Percentiles rank a stretch among this genome's conserved stretches.
phyloP scores from a whole-genome alignment of 2,888 invertebrate species.

The Pyrochroa serraticornis region DNA sequence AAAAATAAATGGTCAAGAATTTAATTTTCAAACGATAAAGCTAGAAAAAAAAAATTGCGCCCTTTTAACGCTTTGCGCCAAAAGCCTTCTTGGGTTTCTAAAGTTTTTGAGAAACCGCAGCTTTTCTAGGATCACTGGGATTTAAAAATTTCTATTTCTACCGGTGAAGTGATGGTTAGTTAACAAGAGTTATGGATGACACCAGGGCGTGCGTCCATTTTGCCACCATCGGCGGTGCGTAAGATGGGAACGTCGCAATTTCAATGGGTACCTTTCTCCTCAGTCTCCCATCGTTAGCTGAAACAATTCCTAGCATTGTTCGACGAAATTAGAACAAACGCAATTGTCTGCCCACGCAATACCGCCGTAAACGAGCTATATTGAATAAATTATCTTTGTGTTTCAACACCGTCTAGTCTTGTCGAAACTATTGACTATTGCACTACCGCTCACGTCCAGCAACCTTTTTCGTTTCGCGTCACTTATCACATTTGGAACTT shows the following conservation, averaged over 20 bases:
- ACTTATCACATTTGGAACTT: too few species aligned
- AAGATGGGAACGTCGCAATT: slow-evolving; percentile 15
- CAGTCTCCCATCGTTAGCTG: slow-evolving; percentile 4
- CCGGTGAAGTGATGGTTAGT: too few species aligned
- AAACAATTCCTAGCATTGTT: slow-evolving; percentile 9
- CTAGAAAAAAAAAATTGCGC: too few species aligned
- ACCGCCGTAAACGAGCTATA: neutral
- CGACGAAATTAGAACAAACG: slow-evolving; percentile 17
- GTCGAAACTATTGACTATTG: slow-evolving; percentile 15
- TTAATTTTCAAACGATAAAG: too few species aligned
- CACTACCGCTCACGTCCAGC: neutral
- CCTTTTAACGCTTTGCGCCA: too few species aligned
- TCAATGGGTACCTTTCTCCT: neutral
- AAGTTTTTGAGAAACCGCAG: too few species aligned
- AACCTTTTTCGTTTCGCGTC: too few species aligned
- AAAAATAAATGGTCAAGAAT: too few species aligned
- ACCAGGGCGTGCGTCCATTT: neutral
- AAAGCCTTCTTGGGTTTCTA: too few species aligned
- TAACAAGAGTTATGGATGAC: too few species aligned
- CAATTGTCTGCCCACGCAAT: slow-evolving; percentile 14
- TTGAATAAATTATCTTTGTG: slow-evolving; percentile 7
- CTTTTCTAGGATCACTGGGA: too few species aligned
- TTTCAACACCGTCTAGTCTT: slow-evolving; percentile 17
- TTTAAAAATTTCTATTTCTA: too few species aligned
- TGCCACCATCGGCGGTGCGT: slow-evolving; percentile 8